Base-by-base conservation (phyloP, 2,888 invertebrate genomes). In the Rhyacophila evoluta region DNA sequence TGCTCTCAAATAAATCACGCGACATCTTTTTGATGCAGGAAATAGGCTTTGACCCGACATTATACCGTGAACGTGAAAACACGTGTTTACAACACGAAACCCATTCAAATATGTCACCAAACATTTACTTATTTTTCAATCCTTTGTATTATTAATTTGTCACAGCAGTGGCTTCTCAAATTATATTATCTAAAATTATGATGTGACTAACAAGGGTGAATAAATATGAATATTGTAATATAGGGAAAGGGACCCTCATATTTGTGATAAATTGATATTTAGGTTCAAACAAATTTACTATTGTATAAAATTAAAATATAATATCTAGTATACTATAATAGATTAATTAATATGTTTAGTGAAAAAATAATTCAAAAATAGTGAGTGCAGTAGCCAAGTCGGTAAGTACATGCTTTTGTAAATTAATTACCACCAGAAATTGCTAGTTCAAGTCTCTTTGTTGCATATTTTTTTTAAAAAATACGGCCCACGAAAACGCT, bases 61-160 rank as follows among this genome's bases (percentile, higher is more conserved):
- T 25, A 55, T 19, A 8, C 25, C 55, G 55, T 55, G 19, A 55
- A 55, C 55, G 55, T 55, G 55, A 55, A 55, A 55, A 55, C 55
- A 55, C 55, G 55, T 55, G 55, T 55, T 55, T 55, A 55, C 55
- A 15, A 19, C 55, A 55, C 55, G 55, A 55, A 10, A 55, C 55
- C 55, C 55, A 55, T 55, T 55, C 55, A 55, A 55, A 55, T 55
- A 15, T 55, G 55, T 55, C 55, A 55, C 55, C 55, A 55, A 55
- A 55, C 55, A 55, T 55, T 55, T 55, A 55, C 55, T 25, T 55
- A 55, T 11, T 55, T 55, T 55, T 55, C 55, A 55, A 55, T 19
- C 55, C 55, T 55, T 55, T 55, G 19, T 55, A 1, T 25, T 55
- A 55, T 55, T 55, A 55, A 55, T 55, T 55, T 55, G 55, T 55